A percentile compares a stretch with the other conserved stretches of the same genome.
Evolutionary conservation across 2,888 invertebrate species (phyloP).

Genomic region (Ochropleura leucogaster): DNA sequence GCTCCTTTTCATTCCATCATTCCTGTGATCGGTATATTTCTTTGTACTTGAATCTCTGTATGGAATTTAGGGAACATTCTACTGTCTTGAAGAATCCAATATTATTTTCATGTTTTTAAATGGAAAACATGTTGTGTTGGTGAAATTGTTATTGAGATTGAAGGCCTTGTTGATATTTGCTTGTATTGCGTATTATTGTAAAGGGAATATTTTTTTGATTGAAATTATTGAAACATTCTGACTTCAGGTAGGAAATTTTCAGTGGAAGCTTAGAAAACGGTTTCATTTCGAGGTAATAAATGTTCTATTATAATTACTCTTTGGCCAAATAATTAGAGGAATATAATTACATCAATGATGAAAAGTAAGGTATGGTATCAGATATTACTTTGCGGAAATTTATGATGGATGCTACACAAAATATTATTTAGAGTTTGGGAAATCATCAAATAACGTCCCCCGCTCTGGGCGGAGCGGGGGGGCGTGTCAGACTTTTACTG

Average conservation of each 20-base stretch:
- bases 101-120: conserved; percentile 2
- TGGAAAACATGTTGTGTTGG: neutral
- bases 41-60: conserved; percentile 13
- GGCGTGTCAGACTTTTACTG: too few relatives aligned
- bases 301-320: too few relatives aligned
- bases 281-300: too few relatives aligned
- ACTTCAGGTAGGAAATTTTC: neutral
- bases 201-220: neutral
- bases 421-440: too few relatives aligned
- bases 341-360: too few relatives aligned
- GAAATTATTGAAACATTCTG: neutral
- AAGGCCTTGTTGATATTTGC: neutral
- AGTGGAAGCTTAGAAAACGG: too few relatives aligned
- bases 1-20: conserved; percentile 42
- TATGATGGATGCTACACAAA: too few relatives aligned
- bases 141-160: neutral
- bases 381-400: too few relatives aligned
- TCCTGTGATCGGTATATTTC: conserved; percentile 29
- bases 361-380: too few relatives aligned
- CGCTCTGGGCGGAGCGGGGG: too few relatives aligned
- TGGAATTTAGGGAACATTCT: conserved; percentile 10
- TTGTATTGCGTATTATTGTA: neutral
- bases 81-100: conserved; percentile 9
- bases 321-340: too few relatives aligned
- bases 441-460: too few relatives aligned